These are phyloP conservation scores for Tigriopus japonicus DNA, from an alignment of 1,140 invertebrate species.

Conservation along the genomic window DNA sequence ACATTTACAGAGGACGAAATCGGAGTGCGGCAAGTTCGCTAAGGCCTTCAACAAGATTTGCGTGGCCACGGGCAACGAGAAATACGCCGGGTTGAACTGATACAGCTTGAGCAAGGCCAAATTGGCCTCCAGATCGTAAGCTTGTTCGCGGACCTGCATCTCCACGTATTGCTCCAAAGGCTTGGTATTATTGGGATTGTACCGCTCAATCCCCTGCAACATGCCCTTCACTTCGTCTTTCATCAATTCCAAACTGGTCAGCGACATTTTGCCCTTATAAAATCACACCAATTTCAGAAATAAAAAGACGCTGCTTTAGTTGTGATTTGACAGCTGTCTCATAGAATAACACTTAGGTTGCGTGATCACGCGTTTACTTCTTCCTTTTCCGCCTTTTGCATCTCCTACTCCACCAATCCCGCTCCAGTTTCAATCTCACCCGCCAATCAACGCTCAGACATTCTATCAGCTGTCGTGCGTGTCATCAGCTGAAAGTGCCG, in stretches of 20 bases:
- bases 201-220: slow-evolving; percentile 26
- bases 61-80: slow-evolving; percentile 56
- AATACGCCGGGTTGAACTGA: slow-evolving; percentile 80
- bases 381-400: too few species aligned
- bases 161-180: slow-evolving; percentile 80
- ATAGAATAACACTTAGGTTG: too few species aligned
- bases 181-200: slow-evolving; percentile 80
- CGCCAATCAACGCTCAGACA: too few species aligned
- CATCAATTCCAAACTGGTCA: slow-evolving; percentile 13
- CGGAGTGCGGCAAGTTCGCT: slow-evolving; percentile 87
- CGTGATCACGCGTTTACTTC: too few species aligned
- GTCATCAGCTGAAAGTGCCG: background rate
- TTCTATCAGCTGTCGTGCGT: background rate
- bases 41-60: slow-evolving; percentile 81
- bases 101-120: slow-evolving; percentile 65
- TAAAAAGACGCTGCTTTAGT: too few species aligned
- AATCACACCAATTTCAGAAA: too few species aligned
- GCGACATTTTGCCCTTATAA: background rate
- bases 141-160: slow-evolving; percentile 75
- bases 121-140: slow-evolving; percentile 90
- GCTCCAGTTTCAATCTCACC: too few species aligned
- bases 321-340: too few species aligned
- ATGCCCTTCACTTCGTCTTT: slow-evolving; percentile 12
- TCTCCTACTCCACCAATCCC: too few species aligned
- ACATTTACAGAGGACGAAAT: slow-evolving; percentile 92